Evolutionary conservation across 2,797 vertebrate genomes (phyloP), one percentile per base, ranked within the genome.

Genomic region (Malurus leucopterus): DNA sequence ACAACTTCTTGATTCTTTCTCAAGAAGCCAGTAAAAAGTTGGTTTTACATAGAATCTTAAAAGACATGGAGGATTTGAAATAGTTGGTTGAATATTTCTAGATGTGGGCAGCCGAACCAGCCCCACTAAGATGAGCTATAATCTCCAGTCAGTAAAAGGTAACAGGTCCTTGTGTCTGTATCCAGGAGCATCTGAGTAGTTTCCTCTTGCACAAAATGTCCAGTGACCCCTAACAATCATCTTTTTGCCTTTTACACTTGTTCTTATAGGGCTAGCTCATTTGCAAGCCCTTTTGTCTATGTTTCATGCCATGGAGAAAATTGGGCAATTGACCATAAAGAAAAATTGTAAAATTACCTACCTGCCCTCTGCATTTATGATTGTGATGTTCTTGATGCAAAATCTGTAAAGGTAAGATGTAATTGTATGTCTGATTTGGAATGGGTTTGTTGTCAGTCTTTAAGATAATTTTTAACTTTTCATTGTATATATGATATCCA

Each of bases 201-300:
- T 69, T 80, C 55, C 11, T 27, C 22, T 57, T 70, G 81, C 86
- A 73, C 67, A 82, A 73, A 90, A 89, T 46, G 30, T 84, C 86
- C 68, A 6, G 34, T 86, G 78, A 67, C 77, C 72, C 55, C 19
- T 76, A 32, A 80, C 58, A 69, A 13, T 87, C 58, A 15, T 91
- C 90, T 81, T 87, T 82, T 83, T 87, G 68, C 58, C 55, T 95
- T 93, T 96, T 91, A n/a, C 78, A 92, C 68, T 91, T 95, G 87
- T 49, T 96, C 91, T 95, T 84, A 70, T 76, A 87, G 76, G 58
- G 38, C 80, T 74, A 38, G 83, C 67, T 92, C 76, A 75, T 86
- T 85, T 84, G 87, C 68, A 74, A 65, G 41, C 72, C 67, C 58
- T 24, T 77, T 72, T 78, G 15, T 82, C 70, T 49, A 49, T 50